Evolutionary conservation across 2,797 vertebrate genomes (phyloP), one percentile per base, ranked within the genome.

Genomic region (Characodon lateralis): DNA sequence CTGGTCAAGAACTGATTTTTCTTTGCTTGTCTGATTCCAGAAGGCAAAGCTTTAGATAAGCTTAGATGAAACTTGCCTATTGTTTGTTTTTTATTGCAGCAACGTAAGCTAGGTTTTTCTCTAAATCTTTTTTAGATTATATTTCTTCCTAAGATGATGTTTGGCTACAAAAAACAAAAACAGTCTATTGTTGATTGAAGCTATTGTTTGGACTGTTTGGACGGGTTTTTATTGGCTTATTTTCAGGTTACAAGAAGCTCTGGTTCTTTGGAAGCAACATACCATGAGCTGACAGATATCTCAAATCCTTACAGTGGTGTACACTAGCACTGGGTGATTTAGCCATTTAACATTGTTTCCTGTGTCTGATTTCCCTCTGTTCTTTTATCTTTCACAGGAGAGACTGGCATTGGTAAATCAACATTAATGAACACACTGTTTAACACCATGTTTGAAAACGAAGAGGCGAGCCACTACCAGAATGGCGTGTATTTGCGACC

Each of bases 371-470:
- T 51, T 35, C 5, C 14, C 14, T 65, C 35, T 61, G n/a, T 51
- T 4, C 58, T 55, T 77, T n/a, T 14, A 0, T 1, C 41, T 12
- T 71, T 35, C 68, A 35, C 78, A 99, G 98, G 98, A 76, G 98
- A 99, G 94, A 99, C 98, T 0, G 98, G 98, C 72, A 98, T 99
- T 0, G 98, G 98, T 82, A 99, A 99, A 83, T 99, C 98, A 1
- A 99, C 98, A 0, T 89, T 99, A 78, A 99, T 99, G 98, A 99
- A 99, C 87, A 99, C 98, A 0, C 97, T 99, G 22, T 99, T 99
- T 93, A 99, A 99, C 89, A 99, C 98, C 13, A 98, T 95, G 22
- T 99, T 99, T 1, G 98, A 99, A 94, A 97, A 97, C 0, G 98
- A 99, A 68, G 98, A 99, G 79, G 97, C 98, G 31, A 98, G 97